These are phyloP conservation scores for Anarhynchus alexandrinus DNA, from an alignment of 2,113 vertebrate species.

Conservation along the genomic window DNA sequence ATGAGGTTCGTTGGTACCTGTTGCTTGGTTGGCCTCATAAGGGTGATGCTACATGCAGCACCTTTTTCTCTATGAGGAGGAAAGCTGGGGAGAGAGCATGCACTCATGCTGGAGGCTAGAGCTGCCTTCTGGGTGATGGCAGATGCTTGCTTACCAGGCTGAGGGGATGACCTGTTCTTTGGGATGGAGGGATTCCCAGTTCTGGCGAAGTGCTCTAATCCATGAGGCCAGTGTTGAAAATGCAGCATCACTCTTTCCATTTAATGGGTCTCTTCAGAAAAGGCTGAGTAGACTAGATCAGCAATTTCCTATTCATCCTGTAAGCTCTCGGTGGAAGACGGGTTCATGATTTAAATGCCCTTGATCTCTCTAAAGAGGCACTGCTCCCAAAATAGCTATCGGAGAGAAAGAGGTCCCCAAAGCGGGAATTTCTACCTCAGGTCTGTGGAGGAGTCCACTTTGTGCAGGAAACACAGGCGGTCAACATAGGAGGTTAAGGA, in stretches of 20 bases:
- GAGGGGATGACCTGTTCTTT: background rate
- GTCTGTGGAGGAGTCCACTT: background rate
- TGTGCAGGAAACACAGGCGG: background rate
- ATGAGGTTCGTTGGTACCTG: background rate
- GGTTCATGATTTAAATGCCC: background rate
- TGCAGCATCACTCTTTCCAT: background rate
- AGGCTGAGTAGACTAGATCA: background rate
- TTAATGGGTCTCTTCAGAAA: background rate
- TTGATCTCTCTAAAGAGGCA: background rate
- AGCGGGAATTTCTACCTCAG: background rate
- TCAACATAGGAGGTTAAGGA: background rate
- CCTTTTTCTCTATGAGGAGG: background rate
- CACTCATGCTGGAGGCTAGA: background rate
- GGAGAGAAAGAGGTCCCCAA: background rate
- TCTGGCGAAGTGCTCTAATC: background rate
- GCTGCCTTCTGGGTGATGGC: background rate
- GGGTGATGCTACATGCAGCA: fast-evolving
- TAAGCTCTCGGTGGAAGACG: background rate
- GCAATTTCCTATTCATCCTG: background rate
- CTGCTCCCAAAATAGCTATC: background rate
- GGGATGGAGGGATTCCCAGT: background rate
- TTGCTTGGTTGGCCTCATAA: background rate
- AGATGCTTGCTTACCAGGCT: background rate
- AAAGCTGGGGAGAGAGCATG: background rate
- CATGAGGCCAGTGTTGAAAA: background rate